Conservation (phyloP, 2,113 vertebrate genomes). For the Felis catus region F.catus_Fca126_mat1.0 CM031419.1:28816501-28817000, state of each 20-base stretch:
- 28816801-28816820: not conserved
- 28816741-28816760: not conserved
- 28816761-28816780: constrained; percentile 3
- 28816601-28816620: too few species aligned
- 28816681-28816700: not conserved
- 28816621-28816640: not conserved
- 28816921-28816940: not conserved
- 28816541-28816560: too few species aligned
- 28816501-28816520: too few species aligned
- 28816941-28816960: too few species aligned
- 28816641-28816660: not conserved
- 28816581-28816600: too few species aligned
- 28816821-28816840: constrained; percentile 15
- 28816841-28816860: not conserved
- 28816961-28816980: not conserved
- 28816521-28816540: too few species aligned
- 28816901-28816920: not conserved
- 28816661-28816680: not conserved
- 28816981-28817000: not conserved
- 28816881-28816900: not conserved
- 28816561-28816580: too few species aligned
- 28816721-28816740: not conserved
- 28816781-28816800: not conserved
- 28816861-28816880: not conserved
- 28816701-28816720: not conserved